These are phyloP conservation scores for Itoplectis maculator DNA, from an alignment of 2,888 invertebrate genomes.

Conservation along the genomic window DNA sequence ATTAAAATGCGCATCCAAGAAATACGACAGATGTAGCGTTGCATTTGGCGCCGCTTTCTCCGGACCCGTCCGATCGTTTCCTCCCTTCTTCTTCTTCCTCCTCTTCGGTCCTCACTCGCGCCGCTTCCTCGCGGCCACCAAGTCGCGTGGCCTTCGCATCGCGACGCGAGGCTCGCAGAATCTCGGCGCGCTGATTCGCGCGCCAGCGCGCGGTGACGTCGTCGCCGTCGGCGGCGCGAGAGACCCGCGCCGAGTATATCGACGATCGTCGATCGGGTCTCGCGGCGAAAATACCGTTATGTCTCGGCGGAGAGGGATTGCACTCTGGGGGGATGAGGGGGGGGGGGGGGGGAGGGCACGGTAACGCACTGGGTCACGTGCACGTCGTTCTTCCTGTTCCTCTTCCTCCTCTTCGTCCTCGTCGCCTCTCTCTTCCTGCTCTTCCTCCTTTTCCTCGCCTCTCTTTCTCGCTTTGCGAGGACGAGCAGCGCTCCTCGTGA, in stretches of 20 bases:
- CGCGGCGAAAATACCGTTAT: constrained; percentile 52
- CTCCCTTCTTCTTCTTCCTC: constrained; percentile 58
- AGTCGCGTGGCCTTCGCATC: constrained; percentile 73
- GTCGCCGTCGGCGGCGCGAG: background rate
- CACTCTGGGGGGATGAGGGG: background rate
- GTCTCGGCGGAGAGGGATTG: constrained; percentile 15
- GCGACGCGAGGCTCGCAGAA: constrained; percentile 45
- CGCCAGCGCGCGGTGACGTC: too few species aligned
- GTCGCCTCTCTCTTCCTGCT: background rate
- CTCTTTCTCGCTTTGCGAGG: too few species aligned
- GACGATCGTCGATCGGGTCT: constrained; percentile 49
- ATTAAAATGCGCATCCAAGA: too few species aligned
- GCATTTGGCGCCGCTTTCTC: constrained; percentile 42
- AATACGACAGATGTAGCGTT: background rate
- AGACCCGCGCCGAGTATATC: constrained; percentile 12
- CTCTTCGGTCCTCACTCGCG: constrained; percentile 43
- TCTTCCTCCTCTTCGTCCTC: constrained; percentile 18
- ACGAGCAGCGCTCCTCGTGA: background rate
- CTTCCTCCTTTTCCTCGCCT: too few species aligned
- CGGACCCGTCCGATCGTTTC: constrained; percentile 22
- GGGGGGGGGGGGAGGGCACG: background rate
- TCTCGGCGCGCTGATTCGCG: constrained; percentile 14
- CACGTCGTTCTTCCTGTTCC: background rate
- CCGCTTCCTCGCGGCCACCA: constrained; percentile 49
- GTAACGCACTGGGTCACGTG: constrained; percentile 47